phyloP scores from a whole-genome alignment of 2,888 invertebrate genomes.

The Luperina testacea region DNA sequence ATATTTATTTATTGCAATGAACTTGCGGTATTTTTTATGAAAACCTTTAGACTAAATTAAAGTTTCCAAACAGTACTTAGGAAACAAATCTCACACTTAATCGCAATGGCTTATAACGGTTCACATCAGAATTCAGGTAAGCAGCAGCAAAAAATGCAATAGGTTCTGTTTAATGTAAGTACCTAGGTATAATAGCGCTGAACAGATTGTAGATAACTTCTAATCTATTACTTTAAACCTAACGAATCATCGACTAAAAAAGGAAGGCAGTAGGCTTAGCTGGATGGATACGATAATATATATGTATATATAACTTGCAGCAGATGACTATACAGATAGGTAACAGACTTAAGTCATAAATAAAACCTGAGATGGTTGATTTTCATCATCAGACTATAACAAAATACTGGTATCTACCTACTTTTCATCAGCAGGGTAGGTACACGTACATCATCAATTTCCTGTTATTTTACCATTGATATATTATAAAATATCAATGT shows the following conservation, averaged over 20 bases:
- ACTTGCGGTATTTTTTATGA: neutral
- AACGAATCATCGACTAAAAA: neutral
- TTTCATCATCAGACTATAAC: neutral
- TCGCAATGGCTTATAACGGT: slow-evolving; percentile 25
- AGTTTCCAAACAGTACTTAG: slow-evolving; percentile 14
- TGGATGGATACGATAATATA: neutral
- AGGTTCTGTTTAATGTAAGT: neutral
- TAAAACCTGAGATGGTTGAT: neutral
- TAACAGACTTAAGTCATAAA: neutral
- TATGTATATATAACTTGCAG: neutral
- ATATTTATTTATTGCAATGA: slow-evolving; percentile 27
- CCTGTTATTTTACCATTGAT: neutral
- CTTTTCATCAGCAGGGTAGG: neutral
- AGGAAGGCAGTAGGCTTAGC: neutral
- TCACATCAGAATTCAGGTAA: slow-evolving; percentile 38
- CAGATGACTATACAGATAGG: neutral
- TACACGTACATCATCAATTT: neutral
- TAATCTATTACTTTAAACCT: neutral
- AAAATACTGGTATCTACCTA: neutral
- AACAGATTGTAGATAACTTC: neutral
- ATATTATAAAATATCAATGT: too few species aligned
- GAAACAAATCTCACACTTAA: slow-evolving; percentile 1
- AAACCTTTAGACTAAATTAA: slow-evolving; percentile 32
- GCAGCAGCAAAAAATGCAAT: neutral
- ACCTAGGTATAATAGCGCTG: neutral